Conservation (phyloP, 1,140 invertebrate genomes). For the Uloborus diversus region DNA sequence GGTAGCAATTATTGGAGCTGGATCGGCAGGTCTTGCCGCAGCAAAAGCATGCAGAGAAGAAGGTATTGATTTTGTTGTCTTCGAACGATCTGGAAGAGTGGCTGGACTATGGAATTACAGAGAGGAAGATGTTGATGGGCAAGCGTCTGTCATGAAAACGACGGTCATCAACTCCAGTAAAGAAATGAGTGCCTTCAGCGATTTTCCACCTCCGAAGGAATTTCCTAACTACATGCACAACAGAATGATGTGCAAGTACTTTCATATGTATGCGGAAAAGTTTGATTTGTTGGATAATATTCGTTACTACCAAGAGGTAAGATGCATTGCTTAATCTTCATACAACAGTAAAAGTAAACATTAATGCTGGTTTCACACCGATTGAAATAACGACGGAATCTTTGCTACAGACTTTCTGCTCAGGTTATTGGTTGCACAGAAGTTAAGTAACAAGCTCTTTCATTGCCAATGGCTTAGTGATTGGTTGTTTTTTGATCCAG, state of each 20-base stretch:
- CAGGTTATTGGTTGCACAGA: no score
- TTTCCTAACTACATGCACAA: slow-evolving; percentile 65
- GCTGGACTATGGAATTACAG: slow-evolving; percentile 70
- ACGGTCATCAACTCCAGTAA: slow-evolving; percentile 57
- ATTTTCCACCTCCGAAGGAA: slow-evolving; percentile 64
- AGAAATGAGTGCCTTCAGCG: slow-evolving; percentile 67
- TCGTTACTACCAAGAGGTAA: slow-evolving; percentile 28
- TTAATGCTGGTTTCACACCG: no score
- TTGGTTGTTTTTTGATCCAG: no score
- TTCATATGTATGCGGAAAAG: slow-evolving; percentile 62
- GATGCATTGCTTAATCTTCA: no score
- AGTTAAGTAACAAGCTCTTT: no score
- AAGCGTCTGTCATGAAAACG: slow-evolving; percentile 59
- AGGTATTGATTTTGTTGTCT: background rate
- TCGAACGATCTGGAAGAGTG: slow-evolving; percentile 61
- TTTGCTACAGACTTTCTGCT: no score
- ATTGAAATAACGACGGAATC: no score
- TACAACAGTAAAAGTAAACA: no score
- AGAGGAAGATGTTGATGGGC: slow-evolving; percentile 60
- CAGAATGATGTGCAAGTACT: slow-evolving; percentile 62
- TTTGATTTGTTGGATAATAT: slow-evolving; percentile 31
- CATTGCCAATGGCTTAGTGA: no score
- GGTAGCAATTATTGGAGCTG: slow-evolving; percentile 25
- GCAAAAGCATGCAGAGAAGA: slow-evolving; percentile 17
- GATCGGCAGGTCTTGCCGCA: slow-evolving; percentile 1